These are phyloP conservation scores for Drosophila miranda DNA, from an alignment of 1,140 invertebrate species.

Conservation along the genomic window DNA sequence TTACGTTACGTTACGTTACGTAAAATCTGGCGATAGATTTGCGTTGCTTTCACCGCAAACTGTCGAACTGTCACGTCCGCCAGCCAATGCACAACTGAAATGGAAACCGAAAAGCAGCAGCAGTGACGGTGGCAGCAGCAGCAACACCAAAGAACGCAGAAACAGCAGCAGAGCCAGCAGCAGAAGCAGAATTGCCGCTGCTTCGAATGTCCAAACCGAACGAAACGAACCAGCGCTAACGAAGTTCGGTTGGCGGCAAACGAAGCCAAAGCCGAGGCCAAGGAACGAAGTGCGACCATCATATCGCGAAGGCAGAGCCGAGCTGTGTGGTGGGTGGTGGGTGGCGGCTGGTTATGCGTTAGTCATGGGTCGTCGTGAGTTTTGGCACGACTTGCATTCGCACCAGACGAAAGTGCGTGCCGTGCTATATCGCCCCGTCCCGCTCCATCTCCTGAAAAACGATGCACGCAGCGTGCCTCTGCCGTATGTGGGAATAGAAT, in stretches of 20 bases:
- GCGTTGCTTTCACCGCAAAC: not conserved
- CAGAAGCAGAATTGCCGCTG: conserved; percentile 52
- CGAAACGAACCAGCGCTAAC: no score
- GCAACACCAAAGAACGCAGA: not conserved
- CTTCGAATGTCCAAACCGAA: conserved; percentile 50
- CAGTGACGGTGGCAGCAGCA: no score
- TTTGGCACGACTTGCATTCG: conserved; percentile 59
- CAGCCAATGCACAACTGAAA: conserved; percentile 71
- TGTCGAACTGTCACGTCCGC: conserved; percentile 52
- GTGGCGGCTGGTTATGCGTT: not conserved
- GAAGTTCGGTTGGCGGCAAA: conserved; percentile 18
- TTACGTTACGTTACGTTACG: conserved; percentile 31
- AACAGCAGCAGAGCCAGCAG: not conserved
- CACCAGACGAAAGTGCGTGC: conserved; percentile 9
- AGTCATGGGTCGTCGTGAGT: not conserved
- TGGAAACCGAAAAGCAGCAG: conserved; percentile 19
- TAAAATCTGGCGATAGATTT: conserved; percentile 13
- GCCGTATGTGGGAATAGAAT: not conserved
- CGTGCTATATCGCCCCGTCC: no score
- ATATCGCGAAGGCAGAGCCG: conserved; percentile 5
- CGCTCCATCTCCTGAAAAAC: no score
- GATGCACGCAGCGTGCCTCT: not conserved
- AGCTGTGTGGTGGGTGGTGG: not conserved
- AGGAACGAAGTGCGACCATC: not conserved
- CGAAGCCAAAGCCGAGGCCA: conserved; percentile 15